Evolutionary conservation across 1,140 invertebrate species (phyloP), one percentile per base, ranked within the genome.

Genomic region (Drosophila truncata): DNA sequence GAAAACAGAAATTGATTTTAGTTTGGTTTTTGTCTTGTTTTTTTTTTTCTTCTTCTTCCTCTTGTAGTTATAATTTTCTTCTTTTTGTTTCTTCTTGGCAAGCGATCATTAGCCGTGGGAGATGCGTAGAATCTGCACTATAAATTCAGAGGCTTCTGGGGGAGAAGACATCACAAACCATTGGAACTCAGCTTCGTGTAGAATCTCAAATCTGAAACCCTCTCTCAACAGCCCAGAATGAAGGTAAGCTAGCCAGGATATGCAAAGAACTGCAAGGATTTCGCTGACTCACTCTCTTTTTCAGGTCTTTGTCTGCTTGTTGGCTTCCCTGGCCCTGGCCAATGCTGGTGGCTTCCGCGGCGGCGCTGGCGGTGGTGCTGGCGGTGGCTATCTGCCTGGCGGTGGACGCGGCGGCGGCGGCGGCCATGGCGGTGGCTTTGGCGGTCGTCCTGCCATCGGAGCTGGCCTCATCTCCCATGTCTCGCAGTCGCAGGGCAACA

Each of bases 291-390:
- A 18, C 18, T 47, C 14, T 11, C 27, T 18, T 41, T 50, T 29
- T 2, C 39, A 86, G 83, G 76, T 86, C 18, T 86, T 86, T 27
- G 80, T 86, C 20, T 86, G 84, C 71, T 54, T 87, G 46, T 69
- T 90, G 54, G 90, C 82, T 29, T 76, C 80, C 3, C 57, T 91
- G 66, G 90, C 82, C 13, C 39, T 85, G 69, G 88, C n/a, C 46
- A 72, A 66, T 49, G 88, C 88, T 52, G 88, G 88, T 60, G 84
- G 85, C 29, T 37, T 78, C 25, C 83, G 80, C 10, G 76, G 80
- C 8, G 84, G 84, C 16, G 80, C 75, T 23, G 74, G 82, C 31
- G 82, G 82, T 13, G 77, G 71, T 13, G 70, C 46, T 8, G 46
- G 47, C 29, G 86, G 86, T 14, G 79, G 79, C 41, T 78, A 78